A percentile compares a stretch with the other conserved stretches of the same genome.
These are phyloP conservation scores for Neolamprologus ventralis DNA, from an alignment of 2,113 vertebrate genomes.

Conservation along the genomic window DNA sequence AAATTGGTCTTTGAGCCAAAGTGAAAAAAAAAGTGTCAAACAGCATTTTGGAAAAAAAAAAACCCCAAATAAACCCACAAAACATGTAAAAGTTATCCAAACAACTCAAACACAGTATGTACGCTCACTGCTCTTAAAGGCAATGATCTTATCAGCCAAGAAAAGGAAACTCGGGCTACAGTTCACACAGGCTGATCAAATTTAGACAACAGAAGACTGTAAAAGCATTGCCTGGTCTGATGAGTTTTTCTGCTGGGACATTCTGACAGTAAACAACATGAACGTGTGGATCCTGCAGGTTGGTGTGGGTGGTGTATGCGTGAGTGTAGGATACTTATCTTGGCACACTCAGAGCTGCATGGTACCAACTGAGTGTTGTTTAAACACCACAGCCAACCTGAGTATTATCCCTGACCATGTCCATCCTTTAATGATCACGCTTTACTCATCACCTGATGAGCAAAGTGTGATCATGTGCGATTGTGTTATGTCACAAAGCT, in stretches of 20 bases:
- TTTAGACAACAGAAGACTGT: background rate
- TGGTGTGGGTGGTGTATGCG: fast-evolving
- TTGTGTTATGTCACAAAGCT: background rate
- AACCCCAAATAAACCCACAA: fast-evolving
- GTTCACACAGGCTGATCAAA: background rate
- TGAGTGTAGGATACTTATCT: background rate
- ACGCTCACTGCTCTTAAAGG: background rate
- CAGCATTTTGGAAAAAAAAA: background rate
- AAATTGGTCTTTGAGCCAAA: background rate
- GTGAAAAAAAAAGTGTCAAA: background rate
- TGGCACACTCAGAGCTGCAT: fast-evolving
- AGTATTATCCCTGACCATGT: fast-evolving
- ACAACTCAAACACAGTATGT: background rate
- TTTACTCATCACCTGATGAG: fast-evolving
- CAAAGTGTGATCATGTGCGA: fast-evolving
- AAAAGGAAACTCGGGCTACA: background rate
- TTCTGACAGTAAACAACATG: background rate
- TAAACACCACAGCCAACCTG: background rate
- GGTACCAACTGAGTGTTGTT: background rate
- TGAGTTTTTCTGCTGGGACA: background rate
- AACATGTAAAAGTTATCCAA: background rate
- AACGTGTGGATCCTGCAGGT: background rate
- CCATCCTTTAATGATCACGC: fast-evolving
- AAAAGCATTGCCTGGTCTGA: background rate
- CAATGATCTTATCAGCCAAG: background rate